These are phyloP conservation scores for Bemisia tabaci DNA, from an alignment of 1,140 invertebrate species.

Conservation along the genomic window DNA sequence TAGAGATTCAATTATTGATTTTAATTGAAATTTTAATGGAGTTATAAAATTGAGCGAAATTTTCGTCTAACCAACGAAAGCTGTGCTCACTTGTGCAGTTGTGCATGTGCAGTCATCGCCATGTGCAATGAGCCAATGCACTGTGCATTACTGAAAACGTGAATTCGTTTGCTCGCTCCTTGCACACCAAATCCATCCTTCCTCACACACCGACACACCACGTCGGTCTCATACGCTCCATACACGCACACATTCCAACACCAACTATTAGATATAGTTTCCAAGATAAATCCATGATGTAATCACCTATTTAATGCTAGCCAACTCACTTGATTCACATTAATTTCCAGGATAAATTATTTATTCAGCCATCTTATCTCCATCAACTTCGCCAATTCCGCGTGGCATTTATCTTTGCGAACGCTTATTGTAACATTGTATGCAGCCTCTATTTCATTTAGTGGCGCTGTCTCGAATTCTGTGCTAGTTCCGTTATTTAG, in stretches of 20 bases:
- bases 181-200: too few species aligned
- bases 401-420: background rate
- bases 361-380: background rate
- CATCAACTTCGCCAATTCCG: background rate
- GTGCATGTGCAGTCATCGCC: background rate
- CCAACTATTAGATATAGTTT: background rate
- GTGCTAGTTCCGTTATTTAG: too few species aligned
- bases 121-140: background rate
- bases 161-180: background rate
- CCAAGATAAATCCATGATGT: background rate
- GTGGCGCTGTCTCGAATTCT: background rate
- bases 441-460: background rate
- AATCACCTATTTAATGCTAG: background rate
- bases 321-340: background rate
- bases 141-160: background rate
- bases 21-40: background rate
- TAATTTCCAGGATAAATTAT: background rate
- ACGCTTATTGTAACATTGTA: background rate
- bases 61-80: background rate
- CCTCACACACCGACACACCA: background rate
- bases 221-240: too few species aligned
- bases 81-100: too few species aligned
- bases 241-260: background rate
- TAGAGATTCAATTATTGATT: background rate
- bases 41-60: background rate